Base-by-base conservation (phyloP, 2,888 invertebrate species). In the Limenitis camilla region DNA sequence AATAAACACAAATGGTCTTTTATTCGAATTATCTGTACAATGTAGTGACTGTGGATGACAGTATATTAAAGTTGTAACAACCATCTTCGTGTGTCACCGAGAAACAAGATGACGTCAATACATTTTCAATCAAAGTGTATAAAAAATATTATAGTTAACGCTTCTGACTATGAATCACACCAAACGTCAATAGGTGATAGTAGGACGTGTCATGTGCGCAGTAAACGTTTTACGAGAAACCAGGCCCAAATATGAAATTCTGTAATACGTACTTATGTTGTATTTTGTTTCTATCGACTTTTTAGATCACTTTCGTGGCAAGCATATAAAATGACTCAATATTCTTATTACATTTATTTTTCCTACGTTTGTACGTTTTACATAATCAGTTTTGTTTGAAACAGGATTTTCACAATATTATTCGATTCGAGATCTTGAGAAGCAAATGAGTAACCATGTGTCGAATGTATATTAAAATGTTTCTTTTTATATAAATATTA, bases 151-250 rank as follows among this genome's bases (percentile, higher is more conserved):
- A 29, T 29, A 3, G 4, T 45, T 9, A 19, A 2, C 19, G 19
- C 19, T 19, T 19, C 19, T 19, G 19, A 2, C n/a, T 38, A 11
- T 45, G 11, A 45, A 11, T 45, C 38, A 19, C 29, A 38, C 45
- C 38, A 38, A 36, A 6, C 30, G 8, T 30, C 36, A 35, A n/a
- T 45, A 45, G 38, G 29, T 45, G 30, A 30, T 30, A 30, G 35
- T 36, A 30, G 45, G 30, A 68, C 67, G 65, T 71, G 69, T 70
- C 70, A 66, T 57, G 60, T 51, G 62, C 52, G 63, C 66, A 71
- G 67, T 71, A 73, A 76, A 73, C 71, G 70, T 64, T 76, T 74
- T 70, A 71, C 64, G 67, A 71, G 65, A 63, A 65, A 59, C 62
- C 61, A 59, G 50, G 55, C 60, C 58, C 63, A 67, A 71, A 74